Conservation (phyloP, 2,888 invertebrate species). For the Chloromyia formosa region DNA sequence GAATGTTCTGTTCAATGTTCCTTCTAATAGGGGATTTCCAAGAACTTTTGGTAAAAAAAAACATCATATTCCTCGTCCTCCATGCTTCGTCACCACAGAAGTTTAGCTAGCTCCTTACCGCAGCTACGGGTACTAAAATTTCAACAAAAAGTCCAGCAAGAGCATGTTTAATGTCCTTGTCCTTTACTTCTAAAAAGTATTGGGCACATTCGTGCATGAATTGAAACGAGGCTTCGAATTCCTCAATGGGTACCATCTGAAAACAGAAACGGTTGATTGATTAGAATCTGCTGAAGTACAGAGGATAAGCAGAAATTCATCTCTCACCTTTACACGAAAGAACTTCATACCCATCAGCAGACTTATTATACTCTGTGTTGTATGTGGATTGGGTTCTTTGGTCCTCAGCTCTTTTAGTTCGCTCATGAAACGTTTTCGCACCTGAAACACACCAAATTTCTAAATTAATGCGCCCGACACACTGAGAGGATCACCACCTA, state of each 20-base stretch:
- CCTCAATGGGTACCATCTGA: slow-evolving; percentile 97
- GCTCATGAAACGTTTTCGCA: slow-evolving; percentile 86
- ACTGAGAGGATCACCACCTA: slow-evolving; percentile 59
- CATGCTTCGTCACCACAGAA: too few species aligned
- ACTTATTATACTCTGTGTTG: slow-evolving; percentile 94
- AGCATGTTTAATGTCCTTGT: slow-evolving; percentile 97
- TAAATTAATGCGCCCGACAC: background rate
- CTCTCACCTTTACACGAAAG: slow-evolving; percentile 75
- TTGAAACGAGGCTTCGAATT: slow-evolving; percentile 98
- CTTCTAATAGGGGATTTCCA: too few species aligned
- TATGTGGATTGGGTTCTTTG: slow-evolving; percentile 88
- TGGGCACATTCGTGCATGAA: slow-evolving; percentile 98
- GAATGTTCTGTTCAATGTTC: too few species aligned
- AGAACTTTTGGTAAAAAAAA: too few species aligned
- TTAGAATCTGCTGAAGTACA: background rate
- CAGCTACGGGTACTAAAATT: slow-evolving; percentile 97
- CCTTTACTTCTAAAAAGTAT: slow-evolving; percentile 97
- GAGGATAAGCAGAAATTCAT: background rate
- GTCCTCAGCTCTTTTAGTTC: slow-evolving; percentile 83
- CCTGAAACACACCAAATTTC: slow-evolving; percentile 38
- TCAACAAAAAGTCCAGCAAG: slow-evolving; percentile 98
- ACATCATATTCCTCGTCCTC: too few species aligned
- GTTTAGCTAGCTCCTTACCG: slow-evolving; percentile 80
- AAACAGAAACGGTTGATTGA: background rate
- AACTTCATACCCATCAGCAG: slow-evolving; percentile 99